Evolutionary conservation across 2,113 vertebrate species (phyloP), one percentile per base, ranked within the genome.

Genomic region (Numenius arquata): DNA sequence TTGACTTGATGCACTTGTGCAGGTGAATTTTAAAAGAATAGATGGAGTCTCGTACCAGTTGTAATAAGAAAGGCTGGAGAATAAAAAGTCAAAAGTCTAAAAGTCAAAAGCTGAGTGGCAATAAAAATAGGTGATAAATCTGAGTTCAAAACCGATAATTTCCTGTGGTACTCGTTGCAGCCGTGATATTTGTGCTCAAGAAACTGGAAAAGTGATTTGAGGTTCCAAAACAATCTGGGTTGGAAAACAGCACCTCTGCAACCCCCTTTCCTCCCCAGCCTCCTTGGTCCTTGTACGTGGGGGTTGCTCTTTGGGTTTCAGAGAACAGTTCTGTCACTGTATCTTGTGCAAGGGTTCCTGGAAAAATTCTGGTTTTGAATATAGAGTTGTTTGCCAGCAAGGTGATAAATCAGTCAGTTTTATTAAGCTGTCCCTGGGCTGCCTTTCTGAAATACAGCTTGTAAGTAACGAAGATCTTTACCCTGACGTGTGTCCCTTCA

Each of bases 201-300:
- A 85, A 96, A 87, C 84, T 21, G 72, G 85, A 97, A 96, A 86
- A 68, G 38, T 50, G 36, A 95, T 82, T 66, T 92, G 72, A 67
- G 23, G 21, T 97, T 97, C 96, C 88, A 56, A 92, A 97, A 95
- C 50, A 93, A 15, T 56, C 79, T 76, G 67, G 27, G 27, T 81
- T 96, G 95, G 97, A 97, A 93, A 97, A 34, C 87, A 74, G 85
- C 93, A 94, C 82, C 96, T 94, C 93, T 95, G 78, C 59, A 90
- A 85, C 82, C 89, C 88, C 90, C 29, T 68, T 50, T 50, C 38
- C 58, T 59, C 16, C n/a, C 9, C 8, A 22, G 26, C 36, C 75
- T 67, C 53, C 2, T 1, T 71, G 1, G 9, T 80, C 68, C 62
- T 80, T 34, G 3, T 10, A 41, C 22, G 4, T 17, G 12, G 52